phyloP scores from a whole-genome alignment of 1,140 invertebrate genomes.

The Lucilia cuprina region DNA sequence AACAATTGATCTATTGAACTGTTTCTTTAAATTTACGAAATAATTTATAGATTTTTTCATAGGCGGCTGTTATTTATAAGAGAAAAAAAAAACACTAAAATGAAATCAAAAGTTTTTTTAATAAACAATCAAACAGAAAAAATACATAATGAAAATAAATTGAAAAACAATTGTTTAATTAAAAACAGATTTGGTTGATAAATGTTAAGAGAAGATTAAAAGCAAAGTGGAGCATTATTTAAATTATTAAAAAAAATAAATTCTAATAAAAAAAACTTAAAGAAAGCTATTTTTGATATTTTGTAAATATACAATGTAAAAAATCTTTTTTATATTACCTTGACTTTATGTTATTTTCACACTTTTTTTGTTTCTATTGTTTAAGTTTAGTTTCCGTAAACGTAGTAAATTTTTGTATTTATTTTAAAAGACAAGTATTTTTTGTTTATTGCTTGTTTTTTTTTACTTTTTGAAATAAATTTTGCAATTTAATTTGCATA shows the following conservation, averaged over 20 bases:
- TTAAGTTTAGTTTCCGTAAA: neutral
- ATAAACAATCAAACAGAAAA: neutral
- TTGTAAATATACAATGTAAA: neutral
- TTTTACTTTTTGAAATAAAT: neutral
- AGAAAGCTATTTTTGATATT: neutral
- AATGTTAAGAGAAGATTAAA: neutral
- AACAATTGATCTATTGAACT: slow-evolving; percentile 4
- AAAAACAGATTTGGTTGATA: slow-evolving; percentile 1
- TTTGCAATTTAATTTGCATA: slow-evolving; percentile 4
- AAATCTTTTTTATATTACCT: neutral
- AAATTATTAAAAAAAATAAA: no score
- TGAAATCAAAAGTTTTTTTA: neutral
- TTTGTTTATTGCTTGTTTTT: neutral
- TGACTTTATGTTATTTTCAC: neutral
- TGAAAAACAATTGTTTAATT: slow-evolving; percentile 8
- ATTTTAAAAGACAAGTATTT: neutral
- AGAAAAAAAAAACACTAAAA: neutral
- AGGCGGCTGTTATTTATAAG: neutral
- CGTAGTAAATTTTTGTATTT: neutral
- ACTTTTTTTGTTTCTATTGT: neutral
- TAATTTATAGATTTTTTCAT: neutral
- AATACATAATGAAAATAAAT: neutral
- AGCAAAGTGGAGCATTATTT: neutral
- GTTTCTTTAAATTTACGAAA: neutral
- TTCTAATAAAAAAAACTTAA: no score